phyloP scores from a whole-genome alignment of 92 coral and sea anemone genomes.

The Siderastrea siderea region DNA sequence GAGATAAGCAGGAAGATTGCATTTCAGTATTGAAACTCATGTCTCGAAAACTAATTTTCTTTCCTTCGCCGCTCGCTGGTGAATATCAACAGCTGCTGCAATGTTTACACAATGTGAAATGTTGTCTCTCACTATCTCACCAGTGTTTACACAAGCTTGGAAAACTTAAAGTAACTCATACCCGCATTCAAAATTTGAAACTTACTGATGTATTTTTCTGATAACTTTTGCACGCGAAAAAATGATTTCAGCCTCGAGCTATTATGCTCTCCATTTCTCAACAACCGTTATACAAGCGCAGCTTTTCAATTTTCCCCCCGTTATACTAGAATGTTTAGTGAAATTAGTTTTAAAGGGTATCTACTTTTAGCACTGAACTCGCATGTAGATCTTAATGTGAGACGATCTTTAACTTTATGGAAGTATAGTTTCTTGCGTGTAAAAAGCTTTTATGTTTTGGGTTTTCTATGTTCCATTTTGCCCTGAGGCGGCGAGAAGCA shows the following conservation, averaged over 20 bases:
- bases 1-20: not conserved
- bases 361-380: not conserved
- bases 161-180: slow-evolving; percentile 3
- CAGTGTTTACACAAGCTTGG: slow-evolving; percentile 64
- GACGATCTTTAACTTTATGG: not conserved
- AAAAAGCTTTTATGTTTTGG: not conserved
- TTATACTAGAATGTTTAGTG: not conserved
- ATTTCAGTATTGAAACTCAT: not conserved
- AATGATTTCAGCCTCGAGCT: not conserved
- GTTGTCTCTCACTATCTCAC: slow-evolving; percentile 60
- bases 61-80: slow-evolving; percentile 8
- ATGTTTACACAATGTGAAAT: slow-evolving; percentile 57
- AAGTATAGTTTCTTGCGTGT: not conserved
- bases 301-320: not conserved
- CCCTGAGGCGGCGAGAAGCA: slow-evolving; percentile 23
- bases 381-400: not conserved
- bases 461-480: not conserved
- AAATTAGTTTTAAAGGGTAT: not conserved
- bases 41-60: not conserved
- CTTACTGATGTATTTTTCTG: not conserved
- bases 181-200: slow-evolving; percentile 28
- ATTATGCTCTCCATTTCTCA: not conserved
- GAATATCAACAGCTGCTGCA: slow-evolving; percentile 32
- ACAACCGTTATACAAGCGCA: not conserved
- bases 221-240: slow-evolving; percentile 6